Evolutionary conservation across 1,140 invertebrate genomes (phyloP), one percentile per base, ranked within the genome.

Genomic region (Aleiodes sp.): DNA sequence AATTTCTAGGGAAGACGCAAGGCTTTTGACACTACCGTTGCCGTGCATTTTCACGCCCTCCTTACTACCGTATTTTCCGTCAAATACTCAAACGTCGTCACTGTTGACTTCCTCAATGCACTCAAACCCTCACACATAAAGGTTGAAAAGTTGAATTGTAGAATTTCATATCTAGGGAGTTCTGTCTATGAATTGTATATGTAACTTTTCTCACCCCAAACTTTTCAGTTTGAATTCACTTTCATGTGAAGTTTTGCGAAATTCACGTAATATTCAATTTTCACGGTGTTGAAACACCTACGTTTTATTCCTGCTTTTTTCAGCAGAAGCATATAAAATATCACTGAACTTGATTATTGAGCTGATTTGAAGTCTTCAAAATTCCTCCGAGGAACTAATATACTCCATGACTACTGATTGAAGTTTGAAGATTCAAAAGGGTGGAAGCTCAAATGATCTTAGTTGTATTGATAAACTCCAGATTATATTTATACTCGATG

Each of bases 31-130:
- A n/a, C n/a, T n/a, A 4, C n/a, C 39, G n/a, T 43, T 16, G 39
- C 39, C 41, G 41, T 52, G n/a, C n/a, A 52, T 16, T 52, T 52
- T 52, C 46, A 52, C 46, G 46, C 46, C 46, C 26, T 52, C 46
- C 19, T 24, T 9, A 21, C 19, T 21, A 24, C 21, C 46, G 46
- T 52, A 52, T 52, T 52, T 26, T 12, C 46, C 21, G 46, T 52
- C 46, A 52, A 52, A 52, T 21, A 24, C 46, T 52, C 21, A 9
- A 24, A 21, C 21, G 4, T 9, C 10, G 7, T 52, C 46, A 10
- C 21, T 52, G 46, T 52, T 52, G 46, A 52, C 46, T 52, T 21
- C 46, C 26, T 21, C 46, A 52, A 43, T 16, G 46, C 21, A 52
- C 46, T 52, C 26, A 52, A 52, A 52, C 46, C 21, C 46, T 52